A percentile compares a stretch with the other conserved stretches of the same genome.
Evolutionary conservation across 2,113 vertebrate genomes (phyloP).

Genomic region (Irena cyanogastra): DNA sequence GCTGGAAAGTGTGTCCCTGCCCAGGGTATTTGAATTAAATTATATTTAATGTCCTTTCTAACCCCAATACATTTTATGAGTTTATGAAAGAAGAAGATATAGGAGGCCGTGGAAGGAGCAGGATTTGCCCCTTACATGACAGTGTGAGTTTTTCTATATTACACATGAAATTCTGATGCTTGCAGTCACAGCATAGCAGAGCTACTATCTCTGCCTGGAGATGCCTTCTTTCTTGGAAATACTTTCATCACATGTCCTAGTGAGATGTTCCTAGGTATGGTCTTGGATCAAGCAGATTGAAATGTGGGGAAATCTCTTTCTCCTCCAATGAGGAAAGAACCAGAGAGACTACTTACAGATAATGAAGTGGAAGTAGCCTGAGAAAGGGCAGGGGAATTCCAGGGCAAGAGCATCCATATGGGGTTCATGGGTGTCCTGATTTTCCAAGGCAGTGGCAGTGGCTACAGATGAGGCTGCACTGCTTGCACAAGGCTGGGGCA

Average conservation of each 20-base stretch:
- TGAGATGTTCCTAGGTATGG: not conserved
- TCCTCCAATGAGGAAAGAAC: not conserved
- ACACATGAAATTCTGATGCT: not conserved
- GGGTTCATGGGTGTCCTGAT: not conserved
- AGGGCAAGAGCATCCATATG: accelerated
- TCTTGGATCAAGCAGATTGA: not conserved
- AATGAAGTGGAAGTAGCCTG: not conserved
- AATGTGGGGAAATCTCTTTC: not conserved
- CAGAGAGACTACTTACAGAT: not conserved
- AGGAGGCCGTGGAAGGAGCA: not conserved
- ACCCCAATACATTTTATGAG: not conserved
- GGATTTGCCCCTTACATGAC: not conserved
- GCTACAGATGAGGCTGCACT: accelerated
- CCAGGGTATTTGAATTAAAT: not conserved
- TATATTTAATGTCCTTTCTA: not conserved
- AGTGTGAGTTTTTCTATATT: not conserved
- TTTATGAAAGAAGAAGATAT: not conserved
- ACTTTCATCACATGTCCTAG: not conserved
- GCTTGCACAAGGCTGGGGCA: accelerated
- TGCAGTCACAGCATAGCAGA: not conserved
- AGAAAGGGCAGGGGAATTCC: not conserved
- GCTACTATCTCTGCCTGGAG: not conserved
- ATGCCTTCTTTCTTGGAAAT: not conserved
- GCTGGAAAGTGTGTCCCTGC: not conserved
- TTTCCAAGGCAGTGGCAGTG: not conserved